Conservation (phyloP, 2,888 invertebrate genomes). For the Nomada fucata region DNA sequence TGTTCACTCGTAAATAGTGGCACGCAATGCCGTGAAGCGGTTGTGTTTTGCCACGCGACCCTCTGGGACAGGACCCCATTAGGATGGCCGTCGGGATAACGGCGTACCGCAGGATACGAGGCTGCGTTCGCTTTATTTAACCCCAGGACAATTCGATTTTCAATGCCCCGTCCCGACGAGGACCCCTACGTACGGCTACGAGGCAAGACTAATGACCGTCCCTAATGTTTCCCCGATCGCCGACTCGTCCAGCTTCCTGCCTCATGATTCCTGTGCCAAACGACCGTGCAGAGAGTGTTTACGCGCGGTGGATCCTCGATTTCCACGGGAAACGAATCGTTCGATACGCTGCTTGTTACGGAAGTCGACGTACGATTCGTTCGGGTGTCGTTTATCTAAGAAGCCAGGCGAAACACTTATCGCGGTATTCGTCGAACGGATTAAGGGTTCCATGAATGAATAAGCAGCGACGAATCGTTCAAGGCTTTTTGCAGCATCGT, state of each 20-base stretch:
- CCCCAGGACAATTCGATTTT: slow-evolving; percentile 64
- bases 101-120: slow-evolving; percentile 59
- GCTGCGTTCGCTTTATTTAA: slow-evolving; percentile 49
- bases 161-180: slow-evolving; percentile 42
- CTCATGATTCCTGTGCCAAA: slow-evolving; percentile 1
- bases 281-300: slow-evolving; percentile 2
- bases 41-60: slow-evolving; percentile 64
- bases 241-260: slow-evolving; percentile 27
- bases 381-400: too few relatives aligned
- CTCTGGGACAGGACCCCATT: slow-evolving; percentile 64
- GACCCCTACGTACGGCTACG: background rate
- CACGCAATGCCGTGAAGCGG: slow-evolving; percentile 64
- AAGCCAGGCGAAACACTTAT: too few relatives aligned
- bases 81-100: slow-evolving; percentile 58
- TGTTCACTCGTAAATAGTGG: slow-evolving; percentile 65
- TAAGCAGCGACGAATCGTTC: background rate
- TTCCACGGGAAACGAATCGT: slow-evolving; percentile 5
- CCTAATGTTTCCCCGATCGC: slow-evolving; percentile 64
- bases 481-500: background rate
- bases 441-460: too few relatives aligned
- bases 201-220: slow-evolving; percentile 54
- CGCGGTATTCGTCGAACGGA: too few relatives aligned
- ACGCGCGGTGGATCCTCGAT: slow-evolving; percentile 3
- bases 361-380: too few relatives aligned
- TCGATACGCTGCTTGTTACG: too few relatives aligned